Evolutionary conservation across 2,113 vertebrate species (phyloP), one percentile per base, ranked within the genome.

Genomic region (Vidua macroura): DNA sequence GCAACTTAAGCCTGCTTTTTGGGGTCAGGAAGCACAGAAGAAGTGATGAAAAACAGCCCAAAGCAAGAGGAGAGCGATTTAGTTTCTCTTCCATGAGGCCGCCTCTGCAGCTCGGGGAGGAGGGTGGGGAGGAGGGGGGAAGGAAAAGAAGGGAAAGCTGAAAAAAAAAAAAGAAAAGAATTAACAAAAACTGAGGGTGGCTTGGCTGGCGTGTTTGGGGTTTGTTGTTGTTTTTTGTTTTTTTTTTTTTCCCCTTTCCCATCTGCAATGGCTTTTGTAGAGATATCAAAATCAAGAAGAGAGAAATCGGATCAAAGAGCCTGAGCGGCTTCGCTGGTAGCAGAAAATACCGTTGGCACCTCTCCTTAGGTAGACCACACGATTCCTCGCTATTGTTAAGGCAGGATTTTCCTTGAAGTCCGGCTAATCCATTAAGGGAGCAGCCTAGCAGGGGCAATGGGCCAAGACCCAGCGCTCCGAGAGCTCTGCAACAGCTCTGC

Each of bases 21-120:
- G 80, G 93, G 94, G 92, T 94, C 95, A 92, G 93, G 91, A 95
- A 95, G 30, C 87, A 73, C 56, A 80, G 68, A 88, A 94, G 76
- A 89, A 94, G 93, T 92, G 94, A 95, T 84, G 92, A 96, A 96
- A 96, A 95, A 33, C 94, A 96, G 80, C 92, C 92, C 92, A 97
- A 92, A 97, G 94, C 86, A 88, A 95, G 53, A 88, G 58, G 23
- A 92, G 77, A 94, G 60, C 8, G 37, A 90, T 95, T 94, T 75
- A 75, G 85, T 75, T 94, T 96, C 93, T 93, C n/a, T 92, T 95
- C 87, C 82, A 85, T 4, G 82, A 92, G 90, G 70, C 90, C 0
- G 14, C 60, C 56, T 89, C 70, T 52, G 89, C 8, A 21, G 77
- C 77, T 91, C 5, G 1, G 35, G 35, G 59, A 0, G 11, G 25